These are phyloP conservation scores for Patella pellucida DNA, from an alignment of 2,888 invertebrate species.

Conservation along the genomic window DNA sequence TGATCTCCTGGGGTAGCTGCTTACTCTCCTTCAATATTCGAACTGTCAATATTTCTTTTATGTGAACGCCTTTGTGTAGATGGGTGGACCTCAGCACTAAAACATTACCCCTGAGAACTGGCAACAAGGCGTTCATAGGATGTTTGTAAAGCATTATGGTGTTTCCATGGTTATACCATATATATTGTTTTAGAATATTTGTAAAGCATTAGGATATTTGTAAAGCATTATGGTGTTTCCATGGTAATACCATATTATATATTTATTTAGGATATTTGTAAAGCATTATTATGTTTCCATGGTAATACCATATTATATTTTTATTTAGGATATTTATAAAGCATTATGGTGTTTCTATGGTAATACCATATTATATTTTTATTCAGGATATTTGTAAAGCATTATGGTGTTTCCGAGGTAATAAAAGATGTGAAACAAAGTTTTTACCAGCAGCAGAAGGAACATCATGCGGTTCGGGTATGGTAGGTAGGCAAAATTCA, in stretches of 20 bases:
- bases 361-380: background rate
- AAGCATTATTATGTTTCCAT: constrained; percentile 63
- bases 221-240: background rate
- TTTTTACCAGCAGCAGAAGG: constrained; percentile 67
- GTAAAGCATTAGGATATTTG: constrained; percentile 31
- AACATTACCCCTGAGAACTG: background rate
- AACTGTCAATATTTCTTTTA: no score
- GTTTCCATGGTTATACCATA: background rate
- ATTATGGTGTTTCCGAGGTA: constrained; percentile 64
- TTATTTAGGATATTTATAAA: constrained; percentile 36
- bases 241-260: background rate
- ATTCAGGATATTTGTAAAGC: constrained; percentile 61
- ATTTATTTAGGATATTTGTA: constrained; percentile 55
- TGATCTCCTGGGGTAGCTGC: no score
- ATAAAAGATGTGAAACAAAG: constrained; percentile 64
- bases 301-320: constrained; percentile 40
- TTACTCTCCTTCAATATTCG: no score
- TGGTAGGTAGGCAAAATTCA: constrained; percentile 45
- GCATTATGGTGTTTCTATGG: background rate
- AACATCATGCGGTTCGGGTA: constrained; percentile 63
- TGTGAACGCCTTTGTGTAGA: no score
- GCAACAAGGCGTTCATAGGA: constrained; percentile 33
- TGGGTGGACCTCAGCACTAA: no score
- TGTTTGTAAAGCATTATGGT: background rate
- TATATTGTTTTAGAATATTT: constrained; percentile 33